phyloP scores from a whole-genome alignment of 2,888 invertebrate species.

The Acronicta alni region DNA sequence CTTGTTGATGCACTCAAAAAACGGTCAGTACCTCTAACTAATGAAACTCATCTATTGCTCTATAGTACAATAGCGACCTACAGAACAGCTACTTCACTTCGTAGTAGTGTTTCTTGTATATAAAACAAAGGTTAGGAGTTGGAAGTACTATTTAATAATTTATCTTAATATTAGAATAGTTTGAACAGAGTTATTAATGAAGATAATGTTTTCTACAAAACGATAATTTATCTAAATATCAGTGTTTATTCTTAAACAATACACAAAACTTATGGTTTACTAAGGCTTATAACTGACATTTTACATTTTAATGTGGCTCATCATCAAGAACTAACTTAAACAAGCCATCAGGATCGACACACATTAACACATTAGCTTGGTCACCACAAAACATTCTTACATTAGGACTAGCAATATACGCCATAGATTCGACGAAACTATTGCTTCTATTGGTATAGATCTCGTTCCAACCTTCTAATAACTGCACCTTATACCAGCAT shows the following conservation, averaged over 20 bases:
- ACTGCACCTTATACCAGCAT: conserved; percentile 48
- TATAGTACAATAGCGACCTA: no score
- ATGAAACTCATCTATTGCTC: no score
- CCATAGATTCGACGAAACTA: conserved; percentile 43
- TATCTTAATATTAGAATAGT: no score
- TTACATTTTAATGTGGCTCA: conserved; percentile 17
- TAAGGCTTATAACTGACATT: background rate
- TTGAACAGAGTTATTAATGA: background rate
- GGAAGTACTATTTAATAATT: no score
- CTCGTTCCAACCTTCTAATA: conserved; percentile 35
- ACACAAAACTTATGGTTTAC: no score
- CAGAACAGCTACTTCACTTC: no score
- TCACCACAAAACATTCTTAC: conserved; percentile 25
- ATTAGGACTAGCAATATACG: conserved; percentile 23
- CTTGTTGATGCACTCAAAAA: conserved; percentile 69
- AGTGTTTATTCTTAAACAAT: background rate
- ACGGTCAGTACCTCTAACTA: conserved; percentile 59
- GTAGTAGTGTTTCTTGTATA: no score
- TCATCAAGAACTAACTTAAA: conserved; percentile 38
- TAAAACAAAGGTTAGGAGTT: no score
- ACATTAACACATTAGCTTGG: conserved; percentile 27
- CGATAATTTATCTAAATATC: background rate
- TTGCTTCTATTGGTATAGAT: conserved; percentile 39
- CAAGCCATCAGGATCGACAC: conserved; percentile 25
- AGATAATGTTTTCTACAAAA: background rate